Conservation (phyloP, 2,888 invertebrate species). For the Drosophila pseudotakahashii region DNA sequence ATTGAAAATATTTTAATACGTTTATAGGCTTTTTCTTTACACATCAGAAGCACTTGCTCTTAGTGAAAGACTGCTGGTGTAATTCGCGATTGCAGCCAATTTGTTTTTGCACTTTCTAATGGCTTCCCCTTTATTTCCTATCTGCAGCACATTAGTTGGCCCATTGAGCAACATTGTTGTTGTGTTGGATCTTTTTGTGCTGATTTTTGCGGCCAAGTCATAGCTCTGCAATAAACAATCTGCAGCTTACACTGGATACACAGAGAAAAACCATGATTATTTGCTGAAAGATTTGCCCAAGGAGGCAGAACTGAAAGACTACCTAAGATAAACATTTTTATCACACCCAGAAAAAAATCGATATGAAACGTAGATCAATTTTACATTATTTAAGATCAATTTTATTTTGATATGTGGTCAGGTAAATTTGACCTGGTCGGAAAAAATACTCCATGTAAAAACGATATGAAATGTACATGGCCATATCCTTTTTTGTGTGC, state of each 20-base stretch:
- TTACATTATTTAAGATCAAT: no score
- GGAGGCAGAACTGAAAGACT: no score
- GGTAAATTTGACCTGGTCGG: no score
- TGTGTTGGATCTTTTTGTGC: conserved; percentile 22
- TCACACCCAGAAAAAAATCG: no score
- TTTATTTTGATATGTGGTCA: no score
- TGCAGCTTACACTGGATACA: conserved; percentile 45
- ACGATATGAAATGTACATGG: no score
- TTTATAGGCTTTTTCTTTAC: background rate
- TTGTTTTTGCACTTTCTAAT: conserved; percentile 70
- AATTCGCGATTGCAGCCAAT: conserved; percentile 47
- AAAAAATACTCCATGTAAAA: no score
- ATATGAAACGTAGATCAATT: no score
- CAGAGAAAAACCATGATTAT: background rate
- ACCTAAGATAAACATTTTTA: no score
- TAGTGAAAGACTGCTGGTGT: conserved; percentile 4
- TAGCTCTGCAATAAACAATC: conserved; percentile 72
- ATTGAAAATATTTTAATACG: no score
- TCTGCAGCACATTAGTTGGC: conserved; percentile 72
- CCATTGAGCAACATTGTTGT: conserved; percentile 71
- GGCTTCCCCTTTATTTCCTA: conserved; percentile 56
- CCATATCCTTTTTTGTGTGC: no score
- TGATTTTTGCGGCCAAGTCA: conserved; percentile 26
- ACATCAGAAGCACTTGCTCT: conserved; percentile 7
- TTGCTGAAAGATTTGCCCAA: no score